Evolutionary conservation across 2,797 vertebrate genomes (phyloP).

Genomic region (Xenopus petersii): DNA sequence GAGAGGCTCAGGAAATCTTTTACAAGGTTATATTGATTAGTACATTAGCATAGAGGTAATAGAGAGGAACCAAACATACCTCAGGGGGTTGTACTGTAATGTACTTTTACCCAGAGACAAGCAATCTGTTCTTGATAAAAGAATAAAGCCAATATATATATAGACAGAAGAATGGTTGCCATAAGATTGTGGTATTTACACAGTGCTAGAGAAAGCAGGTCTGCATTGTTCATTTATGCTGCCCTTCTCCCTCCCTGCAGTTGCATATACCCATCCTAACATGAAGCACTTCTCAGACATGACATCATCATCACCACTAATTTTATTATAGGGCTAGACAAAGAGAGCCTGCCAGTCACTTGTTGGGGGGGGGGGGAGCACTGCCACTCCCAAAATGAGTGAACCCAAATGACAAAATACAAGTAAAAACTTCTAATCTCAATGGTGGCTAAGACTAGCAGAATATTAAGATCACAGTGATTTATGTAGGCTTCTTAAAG

Average conservation of each 20-base stretch:
- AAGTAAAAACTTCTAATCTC: too few species aligned
- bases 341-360: not conserved
- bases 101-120: too few species aligned
- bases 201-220: not conserved
- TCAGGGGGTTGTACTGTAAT: too few species aligned
- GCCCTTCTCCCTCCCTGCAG: conserved; percentile 8
- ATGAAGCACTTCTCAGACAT: not conserved
- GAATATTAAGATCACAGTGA: not conserved
- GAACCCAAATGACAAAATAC: too few species aligned
- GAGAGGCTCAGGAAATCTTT: not conserved
- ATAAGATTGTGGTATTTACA: not conserved
- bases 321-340: conserved; percentile 5
- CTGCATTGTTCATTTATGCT: not conserved
- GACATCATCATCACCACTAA: conserved; percentile 25
- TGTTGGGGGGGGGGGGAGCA: too few species aligned
- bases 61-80: too few species aligned
- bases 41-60: too few species aligned
- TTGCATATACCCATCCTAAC: not conserved
- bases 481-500: not conserved
- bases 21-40: too few species aligned
- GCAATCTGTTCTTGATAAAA: conserved; percentile 4
- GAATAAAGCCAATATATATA: conserved; percentile 1
- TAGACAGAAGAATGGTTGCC: not conserved
- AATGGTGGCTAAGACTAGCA: too few species aligned
- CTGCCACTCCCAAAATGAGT: too few species aligned